These are phyloP conservation scores for Sakesphorus luctuosus DNA, from an alignment of 2,113 vertebrate species.

Conservation along the genomic window DNA sequence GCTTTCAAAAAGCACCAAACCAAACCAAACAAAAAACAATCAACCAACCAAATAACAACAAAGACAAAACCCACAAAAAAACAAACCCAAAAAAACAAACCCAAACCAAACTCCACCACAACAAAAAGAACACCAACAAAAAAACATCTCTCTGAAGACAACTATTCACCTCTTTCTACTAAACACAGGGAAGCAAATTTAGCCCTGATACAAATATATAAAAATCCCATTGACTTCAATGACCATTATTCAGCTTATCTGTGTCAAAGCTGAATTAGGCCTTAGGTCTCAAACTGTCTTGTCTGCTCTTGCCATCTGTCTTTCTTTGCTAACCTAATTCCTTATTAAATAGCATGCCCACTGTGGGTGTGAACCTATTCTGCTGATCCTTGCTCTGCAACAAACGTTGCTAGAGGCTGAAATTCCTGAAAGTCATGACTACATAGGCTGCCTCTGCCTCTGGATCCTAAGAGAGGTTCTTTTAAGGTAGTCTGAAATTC, in stretches of 20 bases:
- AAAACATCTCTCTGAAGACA: background rate
- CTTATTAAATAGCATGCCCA: background rate
- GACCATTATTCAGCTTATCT: background rate
- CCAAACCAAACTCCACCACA: background rate
- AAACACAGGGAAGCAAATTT: background rate
- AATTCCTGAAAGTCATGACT: constrained; percentile 45
- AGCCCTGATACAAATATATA: background rate
- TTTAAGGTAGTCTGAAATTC: constrained; percentile 19
- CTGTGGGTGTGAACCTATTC: background rate
- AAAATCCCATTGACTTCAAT: background rate
- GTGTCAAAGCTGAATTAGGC: constrained; percentile 20
- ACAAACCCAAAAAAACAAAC: background rate
- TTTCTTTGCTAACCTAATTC: constrained; percentile 42
- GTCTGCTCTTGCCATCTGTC: constrained; percentile 41
- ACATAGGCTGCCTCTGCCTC: background rate
- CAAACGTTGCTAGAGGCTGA: constrained; percentile 29
- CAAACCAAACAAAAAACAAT: background rate
- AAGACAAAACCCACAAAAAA: fast-evolving
- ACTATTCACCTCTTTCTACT: background rate
- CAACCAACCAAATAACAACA: too few relatives aligned
- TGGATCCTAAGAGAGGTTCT: background rate
- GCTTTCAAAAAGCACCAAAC: background rate
- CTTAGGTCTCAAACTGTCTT: constrained; percentile 41
- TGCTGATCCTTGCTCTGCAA: background rate
- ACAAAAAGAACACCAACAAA: too few relatives aligned